A percentile compares a stretch with the other conserved stretches of the same genome.
Evolutionary conservation across 2,888 invertebrate genomes (phyloP).

Genomic region (Deilephila porcellus): DNA sequence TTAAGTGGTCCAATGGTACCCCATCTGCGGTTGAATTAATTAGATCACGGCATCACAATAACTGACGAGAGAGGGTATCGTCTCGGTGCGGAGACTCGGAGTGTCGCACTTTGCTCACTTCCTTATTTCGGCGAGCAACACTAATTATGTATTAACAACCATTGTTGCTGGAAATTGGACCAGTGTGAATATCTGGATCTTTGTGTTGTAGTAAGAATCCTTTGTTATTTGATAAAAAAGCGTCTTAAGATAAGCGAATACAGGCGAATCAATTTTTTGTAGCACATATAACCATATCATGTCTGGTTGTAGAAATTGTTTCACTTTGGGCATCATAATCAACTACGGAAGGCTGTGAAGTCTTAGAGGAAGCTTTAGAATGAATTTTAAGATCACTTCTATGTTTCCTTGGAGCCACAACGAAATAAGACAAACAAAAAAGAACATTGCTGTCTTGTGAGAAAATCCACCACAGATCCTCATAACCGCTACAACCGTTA

Average conservation of each 20-base stretch:
- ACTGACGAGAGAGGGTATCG: neutral
- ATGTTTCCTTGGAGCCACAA: too few relatives aligned
- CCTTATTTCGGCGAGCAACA: slow-evolving; percentile 16
- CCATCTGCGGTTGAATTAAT: slow-evolving; percentile 23
- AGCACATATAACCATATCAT: too few relatives aligned
- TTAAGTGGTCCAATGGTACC: neutral
- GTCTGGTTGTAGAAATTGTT: too few relatives aligned
- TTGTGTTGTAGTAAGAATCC: neutral
- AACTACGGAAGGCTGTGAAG: too few relatives aligned
- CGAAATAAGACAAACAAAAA: too few relatives aligned
- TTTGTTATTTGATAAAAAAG: neutral
- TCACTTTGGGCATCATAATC: too few relatives aligned
- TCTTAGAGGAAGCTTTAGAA: too few relatives aligned
- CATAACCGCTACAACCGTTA: neutral
- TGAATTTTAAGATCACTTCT: too few relatives aligned
- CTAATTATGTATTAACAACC: slow-evolving; percentile 21
- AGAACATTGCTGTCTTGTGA: neutral
- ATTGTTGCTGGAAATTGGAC: slow-evolving; percentile 29
- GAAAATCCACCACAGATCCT: neutral
- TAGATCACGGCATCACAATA: slow-evolving; percentile 33
- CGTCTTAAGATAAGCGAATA: too few relatives aligned
- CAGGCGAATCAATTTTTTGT: too few relatives aligned
- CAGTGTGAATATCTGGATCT: neutral
- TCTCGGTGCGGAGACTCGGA: neutral
- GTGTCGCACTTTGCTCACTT: slow-evolving; percentile 18